Conservation (phyloP, 2,113 vertebrate species). For the Regulus satrapa region DNA sequence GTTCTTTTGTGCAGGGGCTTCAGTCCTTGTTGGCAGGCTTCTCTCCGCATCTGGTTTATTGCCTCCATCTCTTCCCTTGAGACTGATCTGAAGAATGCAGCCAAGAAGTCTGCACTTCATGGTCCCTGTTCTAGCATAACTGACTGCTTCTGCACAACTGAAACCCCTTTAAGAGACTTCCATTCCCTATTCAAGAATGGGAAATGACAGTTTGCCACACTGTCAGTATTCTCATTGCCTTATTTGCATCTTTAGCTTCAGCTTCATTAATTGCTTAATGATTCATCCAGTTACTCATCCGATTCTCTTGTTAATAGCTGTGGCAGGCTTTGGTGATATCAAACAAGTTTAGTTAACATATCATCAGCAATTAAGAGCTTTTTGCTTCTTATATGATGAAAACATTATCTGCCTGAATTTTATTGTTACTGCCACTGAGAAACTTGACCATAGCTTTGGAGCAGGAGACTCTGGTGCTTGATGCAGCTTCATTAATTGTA, state of each 20-base stretch:
- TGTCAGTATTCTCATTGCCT: background rate
- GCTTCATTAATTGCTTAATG: conserved; percentile 43
- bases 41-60: background rate
- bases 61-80: background rate
- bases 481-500: background rate
- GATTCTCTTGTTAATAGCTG: conserved; percentile 11
- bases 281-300: conserved; percentile 32
- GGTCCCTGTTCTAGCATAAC: background rate
- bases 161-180: background rate
- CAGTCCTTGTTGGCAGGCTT: background rate
- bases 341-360: conserved; percentile 34
- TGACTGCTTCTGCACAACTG: background rate
- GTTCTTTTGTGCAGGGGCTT: background rate
- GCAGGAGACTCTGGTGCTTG: background rate
- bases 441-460: background rate
- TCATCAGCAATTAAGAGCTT: background rate
- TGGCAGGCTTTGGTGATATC: conserved; percentile 4
- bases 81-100: background rate
- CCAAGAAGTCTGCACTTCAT: background rate
- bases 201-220: background rate
- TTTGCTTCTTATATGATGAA: background rate
- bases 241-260: conserved; percentile 32
- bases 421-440: background rate
- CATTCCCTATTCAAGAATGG: background rate
- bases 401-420: background rate